Conservation (phyloP, 2,113 vertebrate genomes). For the Ageneiosus marmoratus region DNA sequence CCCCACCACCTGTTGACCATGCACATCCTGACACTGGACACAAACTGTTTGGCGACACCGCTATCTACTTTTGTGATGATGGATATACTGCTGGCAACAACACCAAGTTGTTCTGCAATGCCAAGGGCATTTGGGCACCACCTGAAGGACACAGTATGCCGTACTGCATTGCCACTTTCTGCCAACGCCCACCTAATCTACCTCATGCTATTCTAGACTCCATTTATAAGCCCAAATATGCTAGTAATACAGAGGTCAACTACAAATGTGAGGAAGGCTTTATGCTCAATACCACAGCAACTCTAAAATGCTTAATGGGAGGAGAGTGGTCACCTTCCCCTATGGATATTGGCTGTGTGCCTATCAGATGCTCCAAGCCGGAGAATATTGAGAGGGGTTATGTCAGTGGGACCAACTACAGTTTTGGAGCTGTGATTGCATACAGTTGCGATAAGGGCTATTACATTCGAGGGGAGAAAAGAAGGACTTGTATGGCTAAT, state of each 20-base stretch:
- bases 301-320: conserved; percentile 85
- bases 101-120: conserved; percentile 86
- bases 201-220: conserved; percentile 90
- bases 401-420: conserved; percentile 88
- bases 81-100: conserved; percentile 91
- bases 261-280: conserved; percentile 97
- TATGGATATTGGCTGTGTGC: conserved; percentile 83
- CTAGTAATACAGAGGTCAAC: conserved; percentile 82
- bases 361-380: conserved; percentile 88
- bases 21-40: conserved; percentile 87
- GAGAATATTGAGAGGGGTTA: conserved; percentile 83
- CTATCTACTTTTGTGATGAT: conserved; percentile 91
- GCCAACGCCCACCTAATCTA: conserved; percentile 81
- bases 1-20: conserved; percentile 87
- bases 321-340: conserved; percentile 91
- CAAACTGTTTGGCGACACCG: conserved; percentile 87
- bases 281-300: conserved; percentile 85
- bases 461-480: conserved; percentile 93
- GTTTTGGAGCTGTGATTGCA: conserved; percentile 91
- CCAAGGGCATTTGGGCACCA: conserved; percentile 88
- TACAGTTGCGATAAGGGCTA: conserved; percentile 93
- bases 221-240: conserved; percentile 83
- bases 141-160: conserved; percentile 79
- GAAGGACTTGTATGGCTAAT: conserved; percentile 87
- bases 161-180: conserved; percentile 91